Base-by-base conservation (phyloP, 2,113 vertebrate genomes). In the Gadus macrocephalus region DNA sequence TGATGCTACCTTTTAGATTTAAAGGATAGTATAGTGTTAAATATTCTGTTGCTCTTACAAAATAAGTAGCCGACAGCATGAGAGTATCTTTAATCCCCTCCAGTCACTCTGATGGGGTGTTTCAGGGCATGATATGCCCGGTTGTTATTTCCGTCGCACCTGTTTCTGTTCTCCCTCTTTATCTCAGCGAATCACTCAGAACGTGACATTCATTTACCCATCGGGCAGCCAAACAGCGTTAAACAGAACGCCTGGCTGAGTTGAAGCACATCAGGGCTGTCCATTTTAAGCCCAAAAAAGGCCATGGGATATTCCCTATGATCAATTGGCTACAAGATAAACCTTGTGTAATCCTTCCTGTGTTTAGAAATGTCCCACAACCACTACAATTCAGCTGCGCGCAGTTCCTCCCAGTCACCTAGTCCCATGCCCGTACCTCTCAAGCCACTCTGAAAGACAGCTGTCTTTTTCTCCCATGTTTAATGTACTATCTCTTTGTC, bases 281-380 rank as follows among this genome's bases (percentile, higher is more conserved):
- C 31, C 25, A 82, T 88, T 86, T 88, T 91, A 84, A 81, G 85
- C 56, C 83, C 90, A 78, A 89, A 88, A 89, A 92, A 89, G 83
- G 79, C 65, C 76, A 69, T 81, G 75, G 22, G 74, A 90, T 92
- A 81, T 85, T 75, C 65, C 71, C 35, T 55, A 53, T 81, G 83
- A 89, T 84, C 74, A 88, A 83, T 84, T 75, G 81, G 78, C 80
- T 12, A 71, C 71, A 69, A 80, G 81, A 77, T 88, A 90, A 87
- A 88, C 64, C 49, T 66, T 58, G 73, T 78, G 67, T 88, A 89
- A 83, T 91, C 88, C 78, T 85, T 70, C 66, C 71, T 83, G 74
- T 91, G 81, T 90, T 90, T 91, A 90, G 83, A 86, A 72, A 87
- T 73, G 70, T 85, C 67, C 71, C 78, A 78, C 78, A 82, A 77